Conservation (phyloP, 2,797 vertebrate species). For the Intellagama lesueurii region DNA sequence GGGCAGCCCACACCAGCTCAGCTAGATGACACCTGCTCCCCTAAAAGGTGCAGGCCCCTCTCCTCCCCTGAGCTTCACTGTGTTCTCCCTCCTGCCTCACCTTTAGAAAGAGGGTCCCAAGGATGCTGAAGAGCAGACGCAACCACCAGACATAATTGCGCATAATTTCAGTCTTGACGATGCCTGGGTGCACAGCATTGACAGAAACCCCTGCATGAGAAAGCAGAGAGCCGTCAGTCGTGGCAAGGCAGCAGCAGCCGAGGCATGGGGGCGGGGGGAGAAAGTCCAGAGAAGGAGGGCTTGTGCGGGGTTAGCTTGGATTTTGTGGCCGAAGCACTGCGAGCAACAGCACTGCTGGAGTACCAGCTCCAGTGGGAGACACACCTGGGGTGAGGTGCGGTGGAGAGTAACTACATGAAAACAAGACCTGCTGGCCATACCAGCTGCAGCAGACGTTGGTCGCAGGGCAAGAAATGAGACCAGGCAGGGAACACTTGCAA, state of each 20-base stretch:
- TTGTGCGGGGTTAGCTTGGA: background rate
- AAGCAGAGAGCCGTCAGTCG: too few relatives aligned
- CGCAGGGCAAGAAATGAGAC: too few relatives aligned
- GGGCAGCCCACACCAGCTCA: too few relatives aligned
- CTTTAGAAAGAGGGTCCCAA: slow-evolving; percentile 84
- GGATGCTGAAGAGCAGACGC: slow-evolving; percentile 73
- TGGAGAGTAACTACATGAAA: too few relatives aligned
- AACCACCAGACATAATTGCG: slow-evolving; percentile 68
- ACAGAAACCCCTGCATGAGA: slow-evolving; percentile 82
- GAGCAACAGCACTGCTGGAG: background rate
- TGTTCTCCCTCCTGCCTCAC: slow-evolving; percentile 70
- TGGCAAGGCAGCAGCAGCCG: background rate
- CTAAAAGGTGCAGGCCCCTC: too few relatives aligned
- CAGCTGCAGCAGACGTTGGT: too few relatives aligned
- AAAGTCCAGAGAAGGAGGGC: background rate
- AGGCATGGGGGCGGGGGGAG: background rate
- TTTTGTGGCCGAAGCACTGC: background rate
- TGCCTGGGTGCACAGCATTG: slow-evolving; percentile 85
- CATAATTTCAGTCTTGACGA: slow-evolving; percentile 84
- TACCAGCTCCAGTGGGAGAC: too few relatives aligned
- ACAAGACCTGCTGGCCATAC: too few relatives aligned
- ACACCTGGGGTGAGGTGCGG: too few relatives aligned
- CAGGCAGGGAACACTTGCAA: too few relatives aligned
- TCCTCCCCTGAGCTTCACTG: background rate
- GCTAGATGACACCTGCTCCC: too few relatives aligned